Conservation (phyloP, 1,140 invertebrate genomes). For the Drosophila serrata region DNA sequence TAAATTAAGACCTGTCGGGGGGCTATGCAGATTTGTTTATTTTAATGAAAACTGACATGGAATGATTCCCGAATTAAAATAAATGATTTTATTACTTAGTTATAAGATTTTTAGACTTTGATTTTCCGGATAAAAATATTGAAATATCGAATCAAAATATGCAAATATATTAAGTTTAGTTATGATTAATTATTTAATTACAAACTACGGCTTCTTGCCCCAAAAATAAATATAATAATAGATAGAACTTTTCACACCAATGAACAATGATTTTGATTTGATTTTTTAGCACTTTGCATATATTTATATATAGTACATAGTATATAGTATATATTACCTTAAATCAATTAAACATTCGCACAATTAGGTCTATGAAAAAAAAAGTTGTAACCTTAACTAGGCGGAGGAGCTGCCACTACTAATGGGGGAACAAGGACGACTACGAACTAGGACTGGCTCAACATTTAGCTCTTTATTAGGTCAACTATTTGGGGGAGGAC, state of each 20-base stretch:
- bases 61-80: too few relatives aligned
- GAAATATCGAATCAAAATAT: too few relatives aligned
- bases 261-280: not conserved
- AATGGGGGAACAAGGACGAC: not conserved
- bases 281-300: conserved; percentile 25
- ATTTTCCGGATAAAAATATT: too few relatives aligned
- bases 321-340: conserved; percentile 31
- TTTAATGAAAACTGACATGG: too few relatives aligned
- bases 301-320: conserved; percentile 26
- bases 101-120: too few relatives aligned
- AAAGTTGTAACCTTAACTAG: conserved; percentile 31
- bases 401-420: conserved; percentile 8
- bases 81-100: too few relatives aligned
- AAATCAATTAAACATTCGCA: conserved; percentile 52
- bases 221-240: not conserved
- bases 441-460: conserved; percentile 28
- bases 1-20: too few relatives aligned
- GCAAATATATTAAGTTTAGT: too few relatives aligned
- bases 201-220: too few relatives aligned
- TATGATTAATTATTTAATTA: too few relatives aligned
- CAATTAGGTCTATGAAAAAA: conserved; percentile 59
- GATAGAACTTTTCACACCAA: not conserved
- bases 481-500: conserved; percentile 18
- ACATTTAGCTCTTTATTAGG: conserved; percentile 15
- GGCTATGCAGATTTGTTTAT: too few relatives aligned